phyloP scores from a whole-genome alignment of 1,140 invertebrate species.

The Phthorimaea operculella region DNA sequence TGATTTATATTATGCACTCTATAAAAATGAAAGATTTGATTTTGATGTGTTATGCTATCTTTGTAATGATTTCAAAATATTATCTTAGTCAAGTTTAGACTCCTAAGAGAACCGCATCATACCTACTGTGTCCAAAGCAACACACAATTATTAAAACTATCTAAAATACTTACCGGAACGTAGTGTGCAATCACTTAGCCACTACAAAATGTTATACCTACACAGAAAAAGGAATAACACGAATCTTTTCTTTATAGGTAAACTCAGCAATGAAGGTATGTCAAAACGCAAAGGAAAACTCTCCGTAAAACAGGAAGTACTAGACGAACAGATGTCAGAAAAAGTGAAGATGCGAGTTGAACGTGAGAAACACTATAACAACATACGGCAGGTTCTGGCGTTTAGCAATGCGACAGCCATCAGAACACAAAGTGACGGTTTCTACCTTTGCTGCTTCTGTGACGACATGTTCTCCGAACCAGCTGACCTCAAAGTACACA shows the following conservation, averaged over 20 bases:
- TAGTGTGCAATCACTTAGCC: too few species aligned
- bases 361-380: slow-evolving; percentile 32
- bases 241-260: slow-evolving; percentile 4
- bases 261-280: not conserved
- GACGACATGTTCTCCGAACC: slow-evolving; percentile 24
- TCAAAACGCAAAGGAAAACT: not conserved
- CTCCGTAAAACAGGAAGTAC: slow-evolving; percentile 25
- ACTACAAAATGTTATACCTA: too few species aligned
- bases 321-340: slow-evolving; percentile 28
- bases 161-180: too few species aligned
- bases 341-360: slow-evolving; percentile 51
- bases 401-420: slow-evolving; percentile 40
- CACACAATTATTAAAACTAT: too few species aligned
- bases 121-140: too few species aligned
- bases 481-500: slow-evolving; percentile 34
- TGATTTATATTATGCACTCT: too few species aligned
- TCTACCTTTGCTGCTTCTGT: slow-evolving; percentile 35
- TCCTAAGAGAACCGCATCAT: too few species aligned
- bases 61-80: too few species aligned
- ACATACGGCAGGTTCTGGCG: slow-evolving; percentile 16
- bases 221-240: slow-evolving; percentile 1
- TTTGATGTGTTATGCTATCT: too few species aligned
- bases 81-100: too few species aligned
- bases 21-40: too few species aligned
- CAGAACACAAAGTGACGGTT: slow-evolving; percentile 17